These are phyloP conservation scores for Catocala sponsa DNA, from an alignment of 2,888 invertebrate species.

Conservation along the genomic window DNA sequence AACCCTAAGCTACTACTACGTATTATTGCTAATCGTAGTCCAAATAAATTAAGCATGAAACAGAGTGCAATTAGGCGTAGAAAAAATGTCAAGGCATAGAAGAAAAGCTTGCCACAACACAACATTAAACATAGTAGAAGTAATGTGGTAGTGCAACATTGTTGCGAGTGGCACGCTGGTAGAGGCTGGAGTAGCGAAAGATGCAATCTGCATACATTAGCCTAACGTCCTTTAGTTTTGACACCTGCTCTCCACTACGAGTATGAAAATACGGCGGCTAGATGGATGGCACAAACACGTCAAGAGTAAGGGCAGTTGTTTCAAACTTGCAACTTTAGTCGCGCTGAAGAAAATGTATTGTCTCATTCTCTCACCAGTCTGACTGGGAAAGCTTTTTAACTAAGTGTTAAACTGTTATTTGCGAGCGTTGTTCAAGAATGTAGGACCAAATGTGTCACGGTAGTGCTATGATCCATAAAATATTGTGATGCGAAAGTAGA, in stretches of 20 bases:
- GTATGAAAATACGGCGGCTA: slow-evolving; percentile 68
- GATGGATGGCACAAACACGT: slow-evolving; percentile 83
- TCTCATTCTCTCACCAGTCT: slow-evolving; percentile 54
- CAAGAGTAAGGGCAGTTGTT: slow-evolving; percentile 74
- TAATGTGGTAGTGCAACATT: slow-evolving; percentile 69
- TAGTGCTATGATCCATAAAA: slow-evolving; percentile 7
- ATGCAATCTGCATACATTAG: slow-evolving; percentile 88
- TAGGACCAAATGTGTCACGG: slow-evolving; percentile 22
- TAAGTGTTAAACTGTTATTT: slow-evolving; percentile 60
- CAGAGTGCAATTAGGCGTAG: slow-evolving; percentile 31
- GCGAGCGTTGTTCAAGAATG: slow-evolving; percentile 49
- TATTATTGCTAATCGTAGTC: too few species aligned
- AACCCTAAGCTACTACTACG: too few species aligned
- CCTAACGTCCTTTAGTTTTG: slow-evolving; percentile 85
- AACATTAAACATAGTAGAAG: slow-evolving; percentile 73
- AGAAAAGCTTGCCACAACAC: slow-evolving; percentile 49
- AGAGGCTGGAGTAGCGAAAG: slow-evolving; percentile 67
- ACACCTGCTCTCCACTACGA: slow-evolving; percentile 79
- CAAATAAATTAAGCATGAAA: background rate
- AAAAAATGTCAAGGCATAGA: slow-evolving; percentile 47
- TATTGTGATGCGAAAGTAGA: background rate
- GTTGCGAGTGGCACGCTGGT: slow-evolving; percentile 46
- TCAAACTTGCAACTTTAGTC: slow-evolving; percentile 67
- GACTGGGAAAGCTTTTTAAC: slow-evolving; percentile 63
- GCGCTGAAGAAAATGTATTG: slow-evolving; percentile 59